A percentile compares a stretch with the other conserved stretches of the same genome.
These are phyloP conservation scores for Drosophila gaucha DNA, from an alignment of 2,888 invertebrate species.

Conservation along the genomic window DNA sequence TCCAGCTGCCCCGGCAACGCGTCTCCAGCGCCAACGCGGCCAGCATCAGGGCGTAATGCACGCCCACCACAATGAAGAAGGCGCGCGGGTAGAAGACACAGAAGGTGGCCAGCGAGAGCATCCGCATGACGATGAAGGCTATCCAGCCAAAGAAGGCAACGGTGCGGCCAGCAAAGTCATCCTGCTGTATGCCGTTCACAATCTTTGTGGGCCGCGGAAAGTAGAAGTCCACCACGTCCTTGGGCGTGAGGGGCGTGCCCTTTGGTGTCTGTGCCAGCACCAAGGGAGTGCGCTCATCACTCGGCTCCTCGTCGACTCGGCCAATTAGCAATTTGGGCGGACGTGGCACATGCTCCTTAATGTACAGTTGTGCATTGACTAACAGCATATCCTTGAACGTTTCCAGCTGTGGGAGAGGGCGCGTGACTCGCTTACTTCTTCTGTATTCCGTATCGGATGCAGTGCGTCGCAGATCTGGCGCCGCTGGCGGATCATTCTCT, in stretches of 20 bases:
- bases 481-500: constrained; percentile 28
- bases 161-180: constrained; percentile 89
- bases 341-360: constrained; percentile 85
- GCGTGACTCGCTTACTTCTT: constrained; percentile 55
- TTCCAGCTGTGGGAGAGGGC: constrained; percentile 79
- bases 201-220: constrained; percentile 85
- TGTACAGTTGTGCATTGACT: constrained; percentile 87
- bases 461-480: constrained; percentile 62
- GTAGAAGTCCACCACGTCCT: constrained; percentile 83
- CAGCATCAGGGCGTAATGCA: constrained; percentile 89
- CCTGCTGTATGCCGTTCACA: constrained; percentile 89
- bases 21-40: constrained; percentile 88
- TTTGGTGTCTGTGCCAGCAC: constrained; percentile 36
- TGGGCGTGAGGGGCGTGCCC: constrained; percentile 58
- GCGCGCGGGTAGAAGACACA: constrained; percentile 88
- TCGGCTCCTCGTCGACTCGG: constrained; percentile 84
- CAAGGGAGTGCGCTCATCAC: constrained; percentile 49
- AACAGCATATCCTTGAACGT: constrained; percentile 85
- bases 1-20: constrained; percentile 86
- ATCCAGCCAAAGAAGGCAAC: constrained; percentile 92
- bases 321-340: constrained; percentile 84
- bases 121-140: constrained; percentile 89
- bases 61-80: constrained; percentile 86
- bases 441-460: constrained; percentile 52
- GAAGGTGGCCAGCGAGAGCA: constrained; percentile 89